Conservation (phyloP, 2,113 vertebrate genomes). For the Maccullochella peelii region DNA sequence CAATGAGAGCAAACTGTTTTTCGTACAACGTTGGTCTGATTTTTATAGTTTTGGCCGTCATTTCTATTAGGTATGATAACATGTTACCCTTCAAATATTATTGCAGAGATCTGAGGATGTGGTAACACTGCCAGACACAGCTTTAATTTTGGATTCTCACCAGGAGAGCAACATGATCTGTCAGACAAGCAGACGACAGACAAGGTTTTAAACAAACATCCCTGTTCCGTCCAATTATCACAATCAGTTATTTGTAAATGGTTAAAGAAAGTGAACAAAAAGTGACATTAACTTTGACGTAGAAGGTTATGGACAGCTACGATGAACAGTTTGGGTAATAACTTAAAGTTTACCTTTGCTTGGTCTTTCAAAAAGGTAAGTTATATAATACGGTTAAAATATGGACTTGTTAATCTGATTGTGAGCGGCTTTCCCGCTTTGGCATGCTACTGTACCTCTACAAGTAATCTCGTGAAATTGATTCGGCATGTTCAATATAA, state of each 20-base stretch:
- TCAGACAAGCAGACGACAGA: constrained; percentile 10
- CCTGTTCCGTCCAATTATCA: constrained; percentile 17
- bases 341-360: background rate
- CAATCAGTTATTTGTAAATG: background rate
- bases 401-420: background rate
- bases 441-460: background rate
- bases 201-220: constrained; percentile 19
- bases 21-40: background rate
- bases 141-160: constrained; percentile 19
- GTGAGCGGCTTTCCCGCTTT: background rate
- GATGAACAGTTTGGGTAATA: background rate
- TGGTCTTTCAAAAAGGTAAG: background rate
- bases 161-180: constrained; percentile 8
- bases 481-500: constrained; percentile 38
- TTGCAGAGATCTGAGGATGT: constrained; percentile 16
- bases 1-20: constrained; percentile 8
- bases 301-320: background rate
- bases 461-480: background rate
- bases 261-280: background rate
- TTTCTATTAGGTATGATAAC: constrained; percentile 14
- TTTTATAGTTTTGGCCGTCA: constrained; percentile 17
- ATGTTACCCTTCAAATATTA: constrained; percentile 8
- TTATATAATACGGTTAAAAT: background rate
- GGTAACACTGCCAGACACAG: background rate
- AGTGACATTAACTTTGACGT: background rate